A percentile compares a stretch with the other conserved stretches of the same genome.
phyloP scores from a whole-genome alignment of 2,888 invertebrate species.

The Drosophila sordidapex region DNA sequence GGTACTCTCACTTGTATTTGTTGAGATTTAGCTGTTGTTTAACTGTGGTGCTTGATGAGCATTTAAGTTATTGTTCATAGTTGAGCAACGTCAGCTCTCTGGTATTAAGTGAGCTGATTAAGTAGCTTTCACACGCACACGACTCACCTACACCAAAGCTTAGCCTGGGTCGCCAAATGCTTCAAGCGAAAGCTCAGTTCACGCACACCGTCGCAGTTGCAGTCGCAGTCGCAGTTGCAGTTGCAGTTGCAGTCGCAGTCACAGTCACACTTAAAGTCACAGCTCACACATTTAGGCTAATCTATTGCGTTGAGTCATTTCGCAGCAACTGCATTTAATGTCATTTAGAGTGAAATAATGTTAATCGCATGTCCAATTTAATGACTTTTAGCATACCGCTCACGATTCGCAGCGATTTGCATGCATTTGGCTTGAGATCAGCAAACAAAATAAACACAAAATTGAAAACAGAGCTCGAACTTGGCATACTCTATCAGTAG shows the following conservation, averaged over 20 bases:
- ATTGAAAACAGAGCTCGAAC: conserved; percentile 7
- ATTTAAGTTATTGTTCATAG: conserved; percentile 5
- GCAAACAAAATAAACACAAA: conserved; percentile 48
- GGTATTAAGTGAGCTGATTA: conserved; percentile 5
- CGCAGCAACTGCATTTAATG: conserved; percentile 61
- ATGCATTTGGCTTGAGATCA: conserved; percentile 55
- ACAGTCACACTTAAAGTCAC: conserved; percentile 6
- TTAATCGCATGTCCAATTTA: conserved; percentile 79
- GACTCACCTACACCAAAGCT: background rate
- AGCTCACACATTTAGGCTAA: conserved; percentile 57
- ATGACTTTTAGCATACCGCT: conserved; percentile 70
- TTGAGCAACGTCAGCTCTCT: conserved; percentile 9
- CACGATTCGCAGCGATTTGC: conserved; percentile 51
- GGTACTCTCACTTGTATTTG: background rate
- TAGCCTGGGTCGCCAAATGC: background rate
- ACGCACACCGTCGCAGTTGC: background rate
- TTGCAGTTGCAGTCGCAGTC: background rate
- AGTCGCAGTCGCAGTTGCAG: background rate
- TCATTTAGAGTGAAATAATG: conserved; percentile 76
- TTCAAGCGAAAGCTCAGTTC: conserved; percentile 13
- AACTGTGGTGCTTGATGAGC: background rate
- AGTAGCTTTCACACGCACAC: conserved; percentile 26
- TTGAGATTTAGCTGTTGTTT: background rate
- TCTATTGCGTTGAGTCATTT: conserved; percentile 50
- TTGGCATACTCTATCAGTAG: conserved; percentile 7